phyloP scores from a whole-genome alignment of 2,797 vertebrate species.

The Anableps anableps region DNA sequence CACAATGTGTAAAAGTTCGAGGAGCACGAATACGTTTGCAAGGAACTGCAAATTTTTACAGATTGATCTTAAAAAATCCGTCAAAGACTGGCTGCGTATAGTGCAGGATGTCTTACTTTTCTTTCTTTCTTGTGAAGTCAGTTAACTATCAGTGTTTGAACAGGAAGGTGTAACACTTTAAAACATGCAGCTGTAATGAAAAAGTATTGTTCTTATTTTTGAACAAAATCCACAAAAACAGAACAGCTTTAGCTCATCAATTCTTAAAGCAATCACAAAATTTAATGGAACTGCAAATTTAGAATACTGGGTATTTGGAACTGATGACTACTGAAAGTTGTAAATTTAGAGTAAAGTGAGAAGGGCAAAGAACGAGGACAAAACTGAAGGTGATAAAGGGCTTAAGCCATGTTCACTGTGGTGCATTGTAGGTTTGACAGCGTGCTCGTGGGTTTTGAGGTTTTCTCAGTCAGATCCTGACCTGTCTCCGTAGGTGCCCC shows the following conservation, averaged over 20 bases:
- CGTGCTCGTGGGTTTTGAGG: slow-evolving; percentile 60
- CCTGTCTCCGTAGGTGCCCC: slow-evolving; percentile 87
- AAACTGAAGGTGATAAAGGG: slow-evolving; percentile 1
- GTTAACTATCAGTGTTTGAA: background rate
- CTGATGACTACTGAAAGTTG: background rate
- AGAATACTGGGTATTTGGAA: background rate
- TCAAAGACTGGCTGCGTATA: background rate
- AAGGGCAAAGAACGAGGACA: background rate
- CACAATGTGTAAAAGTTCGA: background rate
- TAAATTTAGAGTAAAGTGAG: background rate
- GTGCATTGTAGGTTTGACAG: slow-evolving; percentile 36
- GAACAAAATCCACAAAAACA: background rate
- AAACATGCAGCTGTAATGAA: background rate
- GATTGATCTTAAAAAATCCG: background rate
- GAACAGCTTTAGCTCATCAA: background rate
- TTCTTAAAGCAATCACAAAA: background rate
- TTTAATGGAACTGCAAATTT: background rate
- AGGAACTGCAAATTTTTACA: background rate
- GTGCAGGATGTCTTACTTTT: background rate
- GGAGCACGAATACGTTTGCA: background rate
- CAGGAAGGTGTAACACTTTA: background rate
- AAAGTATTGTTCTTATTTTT: background rate
- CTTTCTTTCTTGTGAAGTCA: background rate
- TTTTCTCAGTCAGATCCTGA: slow-evolving; percentile 81
- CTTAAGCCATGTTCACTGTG: slow-evolving; percentile 25